Evolutionary conservation across 1,140 invertebrate genomes (phyloP), one percentile per base, ranked within the genome.

Genomic region (Drosophila simulans): DNA sequence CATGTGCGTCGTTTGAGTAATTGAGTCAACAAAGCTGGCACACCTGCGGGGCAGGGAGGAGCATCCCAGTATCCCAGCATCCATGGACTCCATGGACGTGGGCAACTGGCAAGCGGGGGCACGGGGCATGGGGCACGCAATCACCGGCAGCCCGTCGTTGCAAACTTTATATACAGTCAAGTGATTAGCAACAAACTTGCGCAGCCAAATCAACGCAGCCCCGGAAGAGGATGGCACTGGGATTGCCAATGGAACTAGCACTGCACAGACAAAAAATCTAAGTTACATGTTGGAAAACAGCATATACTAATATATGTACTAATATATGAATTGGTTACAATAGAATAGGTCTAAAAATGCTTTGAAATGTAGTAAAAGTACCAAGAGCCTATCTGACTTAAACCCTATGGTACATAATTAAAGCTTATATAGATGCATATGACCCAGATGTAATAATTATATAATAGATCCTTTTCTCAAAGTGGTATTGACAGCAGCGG

Each of bases 111-210:
- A 31, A 31, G 3, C 7, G 31, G 31, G 31, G 31, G 31, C 31
- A 31, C 7, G 31, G 7, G 7, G 2, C 31, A 31, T 31, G 57
- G 73, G 64, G 52, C 74, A 81, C 59, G 77, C 78, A 88, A 88
- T 88, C 84, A 89, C 71, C 54, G 70, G 80, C 70, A 66, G 76
- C 64, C 73, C 73, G 56, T 57, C 68, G 60, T 85, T 78, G 71
- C 73, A 85, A 73, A 86, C 78, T 86, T 88, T 86, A 80, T 82
- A 52, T 66, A 78, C 75, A 81, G 65, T 76, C 79, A 82, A 83
- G 83, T 86, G 83, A 89, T 86, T 86, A 88, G 83, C 79, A 83
- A 88, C 84, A 83, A 86, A 88, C 65, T 86, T 86, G 84, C 79
- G 58, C 83, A 62, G 83, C 83, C 63, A 83, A 86, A 86, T 86